Percentiles rank a stretch among this genome's conserved stretches.
These are phyloP conservation scores for Boloria selene DNA, from an alignment of 2,888 invertebrate genomes.

Conservation along the genomic window DNA sequence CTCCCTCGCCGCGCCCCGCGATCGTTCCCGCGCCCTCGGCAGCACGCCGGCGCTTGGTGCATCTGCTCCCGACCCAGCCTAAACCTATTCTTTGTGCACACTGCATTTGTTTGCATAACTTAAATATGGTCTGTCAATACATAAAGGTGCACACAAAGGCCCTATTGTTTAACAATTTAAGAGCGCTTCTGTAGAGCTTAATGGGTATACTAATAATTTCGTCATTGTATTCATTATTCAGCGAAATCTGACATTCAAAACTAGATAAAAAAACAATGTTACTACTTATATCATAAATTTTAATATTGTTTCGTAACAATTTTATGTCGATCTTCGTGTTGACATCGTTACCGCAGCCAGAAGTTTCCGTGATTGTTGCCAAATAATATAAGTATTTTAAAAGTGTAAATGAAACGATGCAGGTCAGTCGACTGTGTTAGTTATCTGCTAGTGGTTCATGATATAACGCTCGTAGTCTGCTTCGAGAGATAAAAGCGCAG, in stretches of 20 bases:
- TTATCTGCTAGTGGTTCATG: slow-evolving; percentile 15
- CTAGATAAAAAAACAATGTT: too few species aligned
- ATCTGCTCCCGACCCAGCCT: slow-evolving; percentile 27
- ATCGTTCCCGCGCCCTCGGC: slow-evolving; percentile 20
- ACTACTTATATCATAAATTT: slow-evolving; percentile 4
- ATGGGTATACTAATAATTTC: slow-evolving; percentile 10
- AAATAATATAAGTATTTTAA: slow-evolving; percentile 24
- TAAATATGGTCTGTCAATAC: slow-evolving; percentile 17
- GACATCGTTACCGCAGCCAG: slow-evolving; percentile 18
- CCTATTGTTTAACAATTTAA: slow-evolving; percentile 21
- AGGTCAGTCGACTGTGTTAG: slow-evolving; percentile 10
- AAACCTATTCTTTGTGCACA: slow-evolving; percentile 23
- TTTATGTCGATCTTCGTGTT: slow-evolving; percentile 8
- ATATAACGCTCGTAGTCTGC: slow-evolving; percentile 6
- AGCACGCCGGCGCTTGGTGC: slow-evolving; percentile 28
- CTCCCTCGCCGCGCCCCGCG: slow-evolving; percentile 31
- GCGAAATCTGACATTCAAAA: too few species aligned
- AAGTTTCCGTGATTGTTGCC: slow-evolving; percentile 24
- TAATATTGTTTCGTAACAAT: slow-evolving; percentile 7
- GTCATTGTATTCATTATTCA: not conserved
- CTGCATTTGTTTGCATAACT: slow-evolving; percentile 25
- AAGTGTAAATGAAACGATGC: slow-evolving; percentile 15
- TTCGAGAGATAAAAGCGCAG: slow-evolving; percentile 15
- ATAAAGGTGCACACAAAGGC: slow-evolving; percentile 17
- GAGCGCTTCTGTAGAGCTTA: slow-evolving; percentile 18